These are phyloP conservation scores for Anguilla megastoma DNA, from an alignment of 2,797 vertebrate genomes.

Conservation along the genomic window DNA sequence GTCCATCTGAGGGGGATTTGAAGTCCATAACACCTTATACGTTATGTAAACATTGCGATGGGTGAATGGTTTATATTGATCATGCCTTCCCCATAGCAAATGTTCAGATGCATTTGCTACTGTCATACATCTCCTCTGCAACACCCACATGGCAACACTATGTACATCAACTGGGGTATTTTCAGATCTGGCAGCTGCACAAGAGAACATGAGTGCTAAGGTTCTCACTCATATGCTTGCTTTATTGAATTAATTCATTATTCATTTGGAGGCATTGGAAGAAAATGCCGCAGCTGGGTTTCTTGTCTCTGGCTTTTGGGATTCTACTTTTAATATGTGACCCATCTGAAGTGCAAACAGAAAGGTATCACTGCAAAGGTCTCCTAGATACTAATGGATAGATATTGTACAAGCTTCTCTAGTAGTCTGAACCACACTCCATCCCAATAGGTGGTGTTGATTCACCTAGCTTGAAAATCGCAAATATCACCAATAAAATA, in stretches of 20 bases:
- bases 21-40: not conserved
- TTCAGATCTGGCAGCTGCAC: slow-evolving; percentile 27
- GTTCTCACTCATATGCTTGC: slow-evolving; percentile 2
- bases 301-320: not conserved
- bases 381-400: not conserved
- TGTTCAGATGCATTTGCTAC: not conserved
- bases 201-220: slow-evolving; percentile 22
- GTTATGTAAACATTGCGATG: not conserved
- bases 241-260: slow-evolving; percentile 11
- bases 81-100: not conserved
- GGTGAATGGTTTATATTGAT: not conserved
- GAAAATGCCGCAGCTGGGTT: not conserved
- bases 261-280: slow-evolving; percentile 7
- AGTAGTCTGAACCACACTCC: not conserved
- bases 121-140: slow-evolving; percentile 30
- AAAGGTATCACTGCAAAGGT: not conserved
- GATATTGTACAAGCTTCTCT: not conserved
- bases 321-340: not conserved
- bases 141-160: slow-evolving; percentile 27
- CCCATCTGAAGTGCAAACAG: not conserved
- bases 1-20: not conserved
- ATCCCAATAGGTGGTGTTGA: not conserved
- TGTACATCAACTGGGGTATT: slow-evolving; percentile 25
- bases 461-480: not conserved
- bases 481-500: no score